These are phyloP conservation scores for Hofmannophila pseudospretella DNA, from an alignment of 2,888 invertebrate genomes.

Conservation along the genomic window DNA sequence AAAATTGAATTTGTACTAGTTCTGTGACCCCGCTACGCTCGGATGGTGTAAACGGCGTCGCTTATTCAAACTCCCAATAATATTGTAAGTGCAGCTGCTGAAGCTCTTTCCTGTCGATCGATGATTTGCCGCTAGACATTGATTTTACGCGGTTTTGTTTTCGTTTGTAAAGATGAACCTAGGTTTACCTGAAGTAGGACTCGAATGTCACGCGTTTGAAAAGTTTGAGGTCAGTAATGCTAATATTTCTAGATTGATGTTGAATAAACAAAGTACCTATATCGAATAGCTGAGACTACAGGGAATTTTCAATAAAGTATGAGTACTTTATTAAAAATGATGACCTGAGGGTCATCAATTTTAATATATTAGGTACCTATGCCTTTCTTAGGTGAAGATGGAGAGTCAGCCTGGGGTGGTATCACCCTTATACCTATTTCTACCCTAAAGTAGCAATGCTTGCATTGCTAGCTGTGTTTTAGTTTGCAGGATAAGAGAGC, in stretches of 20 bases:
- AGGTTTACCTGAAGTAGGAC: conserved; percentile 6
- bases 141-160: conserved; percentile 16
- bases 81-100: conserved; percentile 7
- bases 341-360: too few species aligned
- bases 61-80: conserved; percentile 31
- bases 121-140: conserved; percentile 12
- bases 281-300: too few species aligned
- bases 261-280: not conserved
- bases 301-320: too few species aligned
- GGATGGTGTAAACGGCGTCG: conserved; percentile 54
- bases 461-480: too few species aligned
- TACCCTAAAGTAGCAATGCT: too few species aligned
- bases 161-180: conserved; percentile 12
- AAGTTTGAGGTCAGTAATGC: not conserved
- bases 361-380: too few species aligned
- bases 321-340: too few species aligned
- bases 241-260: not conserved
- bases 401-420: too few species aligned
- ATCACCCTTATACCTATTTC: too few species aligned
- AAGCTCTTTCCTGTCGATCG: conserved; percentile 4
- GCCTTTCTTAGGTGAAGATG: too few species aligned
- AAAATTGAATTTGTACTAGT: conserved; percentile 64
- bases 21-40: conserved; percentile 71
- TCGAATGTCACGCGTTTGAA: conserved; percentile 1
- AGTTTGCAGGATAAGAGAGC: too few species aligned